Evolutionary conservation across 2,888 invertebrate genomes (phyloP).

Genomic region (Epicampocera succincta): DNA sequence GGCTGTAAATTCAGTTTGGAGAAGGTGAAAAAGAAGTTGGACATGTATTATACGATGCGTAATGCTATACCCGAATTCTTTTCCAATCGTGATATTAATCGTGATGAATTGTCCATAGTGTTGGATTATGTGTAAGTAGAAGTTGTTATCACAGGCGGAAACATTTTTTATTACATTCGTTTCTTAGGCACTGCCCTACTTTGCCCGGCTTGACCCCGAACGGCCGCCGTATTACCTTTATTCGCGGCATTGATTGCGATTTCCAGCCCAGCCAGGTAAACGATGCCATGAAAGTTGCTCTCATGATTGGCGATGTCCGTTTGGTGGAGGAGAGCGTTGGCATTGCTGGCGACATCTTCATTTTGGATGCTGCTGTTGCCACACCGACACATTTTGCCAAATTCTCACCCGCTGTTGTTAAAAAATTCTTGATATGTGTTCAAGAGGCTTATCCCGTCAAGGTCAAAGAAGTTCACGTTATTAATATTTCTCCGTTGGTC

Average conservation of each 20-base stretch:
- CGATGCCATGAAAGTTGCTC: slow-evolving; percentile 90
- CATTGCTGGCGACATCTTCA: slow-evolving; percentile 92
- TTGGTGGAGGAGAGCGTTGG: slow-evolving; percentile 89
- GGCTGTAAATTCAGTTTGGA: slow-evolving; percentile 94
- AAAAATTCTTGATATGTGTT: slow-evolving; percentile 92
- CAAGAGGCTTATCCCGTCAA: slow-evolving; percentile 95
- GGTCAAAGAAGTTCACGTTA: slow-evolving; percentile 92
- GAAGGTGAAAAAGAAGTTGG: slow-evolving; percentile 91
- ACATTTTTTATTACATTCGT: neutral
- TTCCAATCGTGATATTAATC: slow-evolving; percentile 87
- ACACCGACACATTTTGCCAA: slow-evolving; percentile 92
- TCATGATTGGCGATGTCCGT: slow-evolving; percentile 93
- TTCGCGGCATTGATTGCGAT: slow-evolving; percentile 88
- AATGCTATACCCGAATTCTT: slow-evolving; percentile 92
- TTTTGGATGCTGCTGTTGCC: slow-evolving; percentile 90
- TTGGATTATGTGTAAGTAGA: slow-evolving; percentile 86
- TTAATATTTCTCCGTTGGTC: slow-evolving; percentile 91
- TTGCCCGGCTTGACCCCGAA: slow-evolving; percentile 91
- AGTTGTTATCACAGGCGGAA: neutral
- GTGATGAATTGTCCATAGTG: slow-evolving; percentile 88
- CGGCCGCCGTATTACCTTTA: slow-evolving; percentile 88
- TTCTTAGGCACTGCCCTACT: slow-evolving; percentile 88
- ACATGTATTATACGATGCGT: slow-evolving; percentile 94
- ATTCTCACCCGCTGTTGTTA: slow-evolving; percentile 90
- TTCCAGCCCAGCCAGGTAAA: slow-evolving; percentile 87